phyloP scores from a whole-genome alignment of 2,888 invertebrate genomes.

The Athrips mouffetella region DNA sequence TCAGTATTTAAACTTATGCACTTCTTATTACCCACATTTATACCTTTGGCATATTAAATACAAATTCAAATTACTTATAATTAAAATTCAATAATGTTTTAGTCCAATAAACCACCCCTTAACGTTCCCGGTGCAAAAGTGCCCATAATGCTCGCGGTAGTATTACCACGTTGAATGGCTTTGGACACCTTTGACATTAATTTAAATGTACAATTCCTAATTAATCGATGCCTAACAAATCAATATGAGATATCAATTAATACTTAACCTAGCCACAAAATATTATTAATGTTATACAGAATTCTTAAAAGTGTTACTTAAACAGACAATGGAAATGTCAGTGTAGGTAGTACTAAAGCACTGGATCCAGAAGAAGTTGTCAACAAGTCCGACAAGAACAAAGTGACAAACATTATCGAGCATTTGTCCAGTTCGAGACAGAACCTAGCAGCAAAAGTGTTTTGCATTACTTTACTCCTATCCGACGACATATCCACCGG shows the following conservation, averaged over 20 bases:
- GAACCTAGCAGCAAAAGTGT: constrained; percentile 36
- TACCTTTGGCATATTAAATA: too few species aligned
- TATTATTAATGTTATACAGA: background rate
- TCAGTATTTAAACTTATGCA: background rate
- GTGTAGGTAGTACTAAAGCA: background rate
- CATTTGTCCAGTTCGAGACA: constrained; percentile 48
- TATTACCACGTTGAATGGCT: too few species aligned
- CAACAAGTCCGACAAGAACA: constrained; percentile 24
- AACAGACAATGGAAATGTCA: background rate
- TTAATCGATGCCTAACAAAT: background rate
- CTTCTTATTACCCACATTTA: constrained; percentile 3
- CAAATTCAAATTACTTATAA: too few species aligned
- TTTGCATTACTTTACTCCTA: constrained; percentile 33
- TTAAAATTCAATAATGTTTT: too few species aligned
- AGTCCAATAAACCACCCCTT: too few species aligned
- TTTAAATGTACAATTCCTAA: background rate
- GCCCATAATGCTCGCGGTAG: too few species aligned
- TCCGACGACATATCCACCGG: constrained; percentile 32
- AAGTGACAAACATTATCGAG: constrained; percentile 42
- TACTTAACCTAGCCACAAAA: background rate
- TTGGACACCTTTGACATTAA: constrained; percentile 6
- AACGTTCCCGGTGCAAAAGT: too few species aligned
- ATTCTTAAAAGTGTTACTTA: background rate
- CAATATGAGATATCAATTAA: too few species aligned
- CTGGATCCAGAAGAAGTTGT: constrained; percentile 1